Evolutionary conservation across 2,888 invertebrate genomes (phyloP), one percentile per base, ranked within the genome.

Genomic region (Eupithecia insigniata): DNA sequence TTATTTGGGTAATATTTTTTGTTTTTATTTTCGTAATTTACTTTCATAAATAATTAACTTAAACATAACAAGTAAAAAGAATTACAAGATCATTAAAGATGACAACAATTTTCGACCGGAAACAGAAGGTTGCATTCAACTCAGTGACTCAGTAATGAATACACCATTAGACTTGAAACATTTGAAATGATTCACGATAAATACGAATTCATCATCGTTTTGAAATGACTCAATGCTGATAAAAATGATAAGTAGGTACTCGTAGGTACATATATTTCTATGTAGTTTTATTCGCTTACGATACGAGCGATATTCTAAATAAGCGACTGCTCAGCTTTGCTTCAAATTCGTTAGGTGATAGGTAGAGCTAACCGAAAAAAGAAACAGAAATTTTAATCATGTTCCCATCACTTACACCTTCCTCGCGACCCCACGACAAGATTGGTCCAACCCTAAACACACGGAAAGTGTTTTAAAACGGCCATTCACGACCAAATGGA

Each of bases 391-490:
- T 36, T 36, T 1, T 14, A 22, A 64, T n/a, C 34, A 10, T 7
- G 1, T 1, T 34, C 26, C 34, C 76, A 72, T 64, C 72, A 67
- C 75, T 71, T 76, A 22, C 22, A 55, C 46, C 58, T 66, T 58
- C 51, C 73, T 67, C 67, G 73, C 81, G 79, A 83, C 81, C 79
- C 79, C 80, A 73, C 79, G 75, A 80, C 81, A 65, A 71, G 69
- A 75, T 78, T 72, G 80, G 78, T 73, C 78, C 80, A 79, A 79
- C 80, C 87, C 88, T 88, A 87, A 89, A 87, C 87, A 89, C 87
- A 89, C 85, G 86, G 84, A 87, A 89, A 90, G 87, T 89, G 88
- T 89, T 90, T 89, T 89, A 87, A 88, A 90, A 85, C 82, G 82
- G 79, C 85, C 85, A 85, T 85, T 86, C 82, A 75, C 80, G 74